phyloP scores from a whole-genome alignment of 2,797 vertebrate species.

The Notoglanidium macrostoma region DNA sequence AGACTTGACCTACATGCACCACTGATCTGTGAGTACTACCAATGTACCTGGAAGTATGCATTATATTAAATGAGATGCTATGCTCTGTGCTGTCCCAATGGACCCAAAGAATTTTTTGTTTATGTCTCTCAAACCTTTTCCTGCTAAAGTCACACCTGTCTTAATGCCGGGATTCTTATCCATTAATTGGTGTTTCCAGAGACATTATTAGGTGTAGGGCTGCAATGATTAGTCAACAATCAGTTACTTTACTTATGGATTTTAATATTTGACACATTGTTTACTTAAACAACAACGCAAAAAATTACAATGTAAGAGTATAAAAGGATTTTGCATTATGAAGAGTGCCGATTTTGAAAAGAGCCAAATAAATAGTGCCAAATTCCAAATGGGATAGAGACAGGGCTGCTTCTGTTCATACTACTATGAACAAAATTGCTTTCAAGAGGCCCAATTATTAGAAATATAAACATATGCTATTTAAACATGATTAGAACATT shows the following conservation, averaged over 20 bases:
- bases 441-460: not conserved
- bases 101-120: not conserved
- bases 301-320: not conserved
- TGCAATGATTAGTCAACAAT: not conserved
- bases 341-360: not conserved
- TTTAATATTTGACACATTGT: not conserved
- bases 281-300: not conserved
- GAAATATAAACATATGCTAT: not conserved
- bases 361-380: not conserved
- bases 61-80: not conserved
- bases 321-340: not conserved
- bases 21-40: slow-evolving; percentile 21
- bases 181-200: not conserved
- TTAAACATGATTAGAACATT: not conserved
- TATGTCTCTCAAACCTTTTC: not conserved
- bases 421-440: not conserved
- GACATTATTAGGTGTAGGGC: not conserved
- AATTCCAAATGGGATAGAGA: not conserved
- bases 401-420: not conserved
- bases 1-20: slow-evolving; percentile 21
- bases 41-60: slow-evolving; percentile 39
- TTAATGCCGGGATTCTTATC: not conserved
- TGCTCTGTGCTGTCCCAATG: not conserved
- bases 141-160: not conserved
- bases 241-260: not conserved